A percentile compares a stretch with the other conserved stretches of the same genome.
phyloP scores from a whole-genome alignment of 2,888 invertebrate genomes.

The Melieria picta region DNA sequence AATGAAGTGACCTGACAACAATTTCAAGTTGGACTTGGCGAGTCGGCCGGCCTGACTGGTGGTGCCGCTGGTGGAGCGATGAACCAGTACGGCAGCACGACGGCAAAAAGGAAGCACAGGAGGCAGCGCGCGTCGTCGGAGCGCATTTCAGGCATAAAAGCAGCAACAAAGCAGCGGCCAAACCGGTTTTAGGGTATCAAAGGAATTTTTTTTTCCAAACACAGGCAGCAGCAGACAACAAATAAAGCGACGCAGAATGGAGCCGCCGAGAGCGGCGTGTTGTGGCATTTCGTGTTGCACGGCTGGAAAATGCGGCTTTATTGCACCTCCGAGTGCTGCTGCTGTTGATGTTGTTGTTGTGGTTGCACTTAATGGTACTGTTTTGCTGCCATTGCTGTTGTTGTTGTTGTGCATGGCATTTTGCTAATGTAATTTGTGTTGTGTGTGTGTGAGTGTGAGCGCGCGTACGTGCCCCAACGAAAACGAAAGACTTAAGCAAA shows the following conservation, averaged over 20 bases:
- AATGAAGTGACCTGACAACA: slow-evolving; percentile 52
- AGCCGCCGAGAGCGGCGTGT: background rate
- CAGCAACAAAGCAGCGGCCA: slow-evolving; percentile 5
- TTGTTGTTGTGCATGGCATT: background rate
- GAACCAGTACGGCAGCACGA: too few species aligned
- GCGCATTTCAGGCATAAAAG: too few species aligned
- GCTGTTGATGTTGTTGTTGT: too few species aligned
- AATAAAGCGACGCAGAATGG: too few species aligned
- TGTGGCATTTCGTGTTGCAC: background rate
- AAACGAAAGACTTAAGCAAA: slow-evolving; percentile 43
- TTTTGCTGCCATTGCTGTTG: background rate
- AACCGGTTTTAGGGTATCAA: slow-evolving; percentile 49
- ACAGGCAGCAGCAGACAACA: too few species aligned
- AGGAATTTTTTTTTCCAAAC: slow-evolving; percentile 36
- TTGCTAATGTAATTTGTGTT: background rate
- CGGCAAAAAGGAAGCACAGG: too few species aligned
- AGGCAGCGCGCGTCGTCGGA: too few species aligned
- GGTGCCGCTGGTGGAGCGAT: too few species aligned
- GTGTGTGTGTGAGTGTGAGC: too few species aligned
- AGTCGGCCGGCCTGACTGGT: background rate
- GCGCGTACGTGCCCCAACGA: background rate
- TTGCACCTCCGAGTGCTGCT: too few species aligned
- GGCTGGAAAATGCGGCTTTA: too few species aligned
- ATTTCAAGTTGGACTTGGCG: slow-evolving; percentile 26
- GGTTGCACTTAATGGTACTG: background rate